Conservation (phyloP, 2,113 vertebrate genomes). For the Phainopepla nitens region DNA sequence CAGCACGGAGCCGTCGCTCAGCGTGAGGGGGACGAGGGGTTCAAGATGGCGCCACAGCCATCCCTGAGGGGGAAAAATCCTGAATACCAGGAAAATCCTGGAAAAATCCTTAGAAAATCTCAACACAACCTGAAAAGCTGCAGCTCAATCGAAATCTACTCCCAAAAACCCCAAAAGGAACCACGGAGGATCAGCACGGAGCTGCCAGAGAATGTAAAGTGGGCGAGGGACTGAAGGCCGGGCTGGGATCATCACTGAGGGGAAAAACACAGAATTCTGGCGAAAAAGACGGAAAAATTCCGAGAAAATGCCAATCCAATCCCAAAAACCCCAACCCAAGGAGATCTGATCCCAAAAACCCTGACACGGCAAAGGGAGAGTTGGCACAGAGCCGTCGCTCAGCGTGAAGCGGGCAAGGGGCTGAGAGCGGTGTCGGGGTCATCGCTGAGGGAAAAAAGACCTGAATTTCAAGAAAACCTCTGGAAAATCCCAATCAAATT, state of each 20-base stretch:
- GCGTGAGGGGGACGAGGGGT: not conserved
- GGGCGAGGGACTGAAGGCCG: not conserved
- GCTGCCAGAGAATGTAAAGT: too few species aligned
- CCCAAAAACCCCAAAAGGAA: too few species aligned
- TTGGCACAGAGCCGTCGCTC: too few species aligned
- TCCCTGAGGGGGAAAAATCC: not conserved
- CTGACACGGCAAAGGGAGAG: too few species aligned
- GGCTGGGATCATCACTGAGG: not conserved
- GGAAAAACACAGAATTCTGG: not conserved
- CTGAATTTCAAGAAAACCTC: too few species aligned
- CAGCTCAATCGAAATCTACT: not conserved
- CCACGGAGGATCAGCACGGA: not conserved
- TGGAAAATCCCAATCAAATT: not conserved
- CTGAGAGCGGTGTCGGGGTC: too few species aligned
- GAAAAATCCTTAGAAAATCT: not conserved
- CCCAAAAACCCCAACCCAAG: too few species aligned
- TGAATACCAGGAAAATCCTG: not conserved
- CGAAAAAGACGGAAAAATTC: not conserved
- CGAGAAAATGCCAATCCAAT: accelerated
- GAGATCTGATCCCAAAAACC: too few species aligned
- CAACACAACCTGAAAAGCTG: too few species aligned
- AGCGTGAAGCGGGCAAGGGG: too few species aligned
- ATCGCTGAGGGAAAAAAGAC: too few species aligned
- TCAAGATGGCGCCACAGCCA: not conserved
- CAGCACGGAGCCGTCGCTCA: not conserved